Conservation (phyloP, 1,140 invertebrate species). For the Drosophila ogumai region DNA sequence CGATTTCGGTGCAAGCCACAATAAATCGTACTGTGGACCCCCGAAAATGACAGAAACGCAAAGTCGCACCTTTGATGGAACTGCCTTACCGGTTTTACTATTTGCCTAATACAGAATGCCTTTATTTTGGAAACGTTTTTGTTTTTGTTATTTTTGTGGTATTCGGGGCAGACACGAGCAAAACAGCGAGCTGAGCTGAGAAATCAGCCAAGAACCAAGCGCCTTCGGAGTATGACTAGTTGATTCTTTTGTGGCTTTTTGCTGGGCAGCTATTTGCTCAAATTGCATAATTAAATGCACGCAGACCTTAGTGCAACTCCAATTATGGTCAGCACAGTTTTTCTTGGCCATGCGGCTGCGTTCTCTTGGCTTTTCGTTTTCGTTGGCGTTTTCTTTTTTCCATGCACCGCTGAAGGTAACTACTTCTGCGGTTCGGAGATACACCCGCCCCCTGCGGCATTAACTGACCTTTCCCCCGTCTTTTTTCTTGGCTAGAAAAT, state of each 20-base stretch:
- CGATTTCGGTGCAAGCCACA: conserved; percentile 19
- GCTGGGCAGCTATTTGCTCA: conserved; percentile 67
- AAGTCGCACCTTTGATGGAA: conserved; percentile 38
- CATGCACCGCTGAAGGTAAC: conserved; percentile 62
- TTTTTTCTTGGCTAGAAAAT: conserved; percentile 5
- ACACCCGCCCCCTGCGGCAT: conserved; percentile 9
- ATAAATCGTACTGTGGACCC: conserved; percentile 26
- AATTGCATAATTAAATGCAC: conserved; percentile 83
- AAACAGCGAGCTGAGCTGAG: conserved; percentile 10
- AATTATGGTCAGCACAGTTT: conserved; percentile 71
- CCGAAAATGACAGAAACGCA: conserved; percentile 5
- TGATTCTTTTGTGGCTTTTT: conserved; percentile 15
- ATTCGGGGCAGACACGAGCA: conserved; percentile 51
- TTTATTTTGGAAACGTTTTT: conserved; percentile 22
- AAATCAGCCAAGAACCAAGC: conserved; percentile 56
- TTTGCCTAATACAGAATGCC: conserved; percentile 59
- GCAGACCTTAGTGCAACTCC: conserved; percentile 76
- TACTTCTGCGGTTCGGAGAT: conserved; percentile 46
- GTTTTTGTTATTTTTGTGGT: conserved; percentile 8
- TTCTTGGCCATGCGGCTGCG: conserved; percentile 64
- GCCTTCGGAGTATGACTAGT: conserved; percentile 22
- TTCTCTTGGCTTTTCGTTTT: conserved; percentile 61
- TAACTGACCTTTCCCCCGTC: conserved; percentile 40
- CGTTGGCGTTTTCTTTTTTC: conserved; percentile 44
- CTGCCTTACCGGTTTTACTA: conserved; percentile 40